Evolutionary conservation across 2,113 vertebrate species (phyloP).

Genomic region (Hydropotes inermis): DNA sequence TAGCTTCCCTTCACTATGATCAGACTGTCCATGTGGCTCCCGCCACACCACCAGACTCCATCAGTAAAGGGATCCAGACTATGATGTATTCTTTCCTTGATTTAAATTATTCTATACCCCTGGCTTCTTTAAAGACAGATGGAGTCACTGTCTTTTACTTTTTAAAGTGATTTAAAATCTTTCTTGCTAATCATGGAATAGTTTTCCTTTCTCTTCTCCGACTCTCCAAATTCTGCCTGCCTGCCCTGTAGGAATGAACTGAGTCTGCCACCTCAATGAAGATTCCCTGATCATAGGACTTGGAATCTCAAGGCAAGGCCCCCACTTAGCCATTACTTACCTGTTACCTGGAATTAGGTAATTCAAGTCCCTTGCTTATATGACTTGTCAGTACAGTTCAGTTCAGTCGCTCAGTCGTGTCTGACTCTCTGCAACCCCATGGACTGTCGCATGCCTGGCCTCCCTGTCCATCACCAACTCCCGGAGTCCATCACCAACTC

Average conservation of each 20-base stretch:
- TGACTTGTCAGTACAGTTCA: not conserved
- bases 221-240: not conserved
- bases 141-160: not conserved
- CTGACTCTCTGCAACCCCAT: not conserved
- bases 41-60: rapidly evolving
- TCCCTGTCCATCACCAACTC: not conserved
- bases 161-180: not conserved
- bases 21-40: not conserved
- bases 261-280: not conserved
- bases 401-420: rapidly evolving
- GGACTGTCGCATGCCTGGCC: not conserved
- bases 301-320: not conserved
- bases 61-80: not conserved
- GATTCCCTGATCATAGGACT: not conserved
- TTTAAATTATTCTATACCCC: not conserved
- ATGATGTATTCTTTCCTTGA: not conserved
- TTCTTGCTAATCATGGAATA: not conserved
- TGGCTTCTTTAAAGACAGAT: not conserved
- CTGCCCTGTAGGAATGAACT: not conserved
- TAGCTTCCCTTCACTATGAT: not conserved
- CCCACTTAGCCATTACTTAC: not conserved
- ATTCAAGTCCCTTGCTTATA: not conserved
- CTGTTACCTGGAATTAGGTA: not conserved
- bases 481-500: rapidly evolving
- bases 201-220: not conserved